Base-by-base conservation (phyloP, 2,113 vertebrate genomes). In the Syngnathus typhle region DNA sequence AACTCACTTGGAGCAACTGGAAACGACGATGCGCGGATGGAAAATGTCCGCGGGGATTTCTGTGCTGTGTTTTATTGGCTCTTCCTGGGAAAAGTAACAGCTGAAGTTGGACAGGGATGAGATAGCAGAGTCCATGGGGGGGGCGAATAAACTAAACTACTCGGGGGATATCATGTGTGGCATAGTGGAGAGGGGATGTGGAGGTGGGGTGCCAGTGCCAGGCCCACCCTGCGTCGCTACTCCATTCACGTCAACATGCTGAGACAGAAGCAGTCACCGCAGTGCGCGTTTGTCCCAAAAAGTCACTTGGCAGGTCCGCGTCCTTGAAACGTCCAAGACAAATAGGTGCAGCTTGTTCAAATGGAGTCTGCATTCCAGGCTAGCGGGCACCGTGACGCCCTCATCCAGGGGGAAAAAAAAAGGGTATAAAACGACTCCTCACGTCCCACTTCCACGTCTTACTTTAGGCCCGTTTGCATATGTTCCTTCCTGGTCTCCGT, bases 401-500 rank as follows among this genome's bases (percentile, higher is more conserved):
- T 84, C 79, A 81, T 76, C 72, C 77, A 79, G 81, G 69, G 71
- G 70, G 49, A 68, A 56, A 59, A 65, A 64, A 44, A 60, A 70
- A 0, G 15, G 0, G 46, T 79, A 74, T 18, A 15, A 66, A 71
- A 83, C 74, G 71, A 85, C 84, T 77, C 65, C 86, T 85, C 69
- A 90, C 89, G 84, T 91, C 86, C 85, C 81, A 85, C 86, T 88
- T 89, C 82, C 79, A 81, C 84, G 83, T 76, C 69, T 71, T 74
- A 80, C 82, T 82, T 51, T 9, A 51, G 79, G 27, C 68, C 78
- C 77, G 80, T 84, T 72, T 82, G 83, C 83, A 80, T 88, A 81
- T 81, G 8, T 51, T 85, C 71, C 78, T 79, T 85, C 69, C 65
- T 47, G 68, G 7, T 36, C 65, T 79, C 78, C 67, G 69, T 66